These are phyloP conservation scores for Forficula auricularia DNA, from an alignment of 1,140 invertebrate genomes.

Conservation along the genomic window DNA sequence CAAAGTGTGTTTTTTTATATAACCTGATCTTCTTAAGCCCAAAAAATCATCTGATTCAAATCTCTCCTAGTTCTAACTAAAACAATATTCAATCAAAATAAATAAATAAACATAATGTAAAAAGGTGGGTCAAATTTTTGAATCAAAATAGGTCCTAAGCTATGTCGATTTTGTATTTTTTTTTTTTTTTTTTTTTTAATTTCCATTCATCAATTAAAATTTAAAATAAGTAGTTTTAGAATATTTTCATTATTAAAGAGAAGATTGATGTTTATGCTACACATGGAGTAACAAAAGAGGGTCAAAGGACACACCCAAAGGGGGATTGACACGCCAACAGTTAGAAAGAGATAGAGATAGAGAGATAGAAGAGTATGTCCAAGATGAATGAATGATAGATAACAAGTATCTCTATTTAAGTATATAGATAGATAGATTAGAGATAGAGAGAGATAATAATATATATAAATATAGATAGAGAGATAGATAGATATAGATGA, in stretches of 20 bases:
- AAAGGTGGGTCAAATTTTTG: no score
- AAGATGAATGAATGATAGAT: neutral
- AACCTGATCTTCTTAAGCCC: conserved; percentile 20
- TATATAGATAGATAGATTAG: neutral
- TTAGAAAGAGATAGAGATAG: conserved; percentile 6
- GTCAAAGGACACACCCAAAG: neutral
- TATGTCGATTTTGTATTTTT: neutral
- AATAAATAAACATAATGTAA: neutral
- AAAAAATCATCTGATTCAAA: conserved; percentile 17
- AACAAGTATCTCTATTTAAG: neutral
- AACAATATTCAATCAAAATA: conserved; percentile 6
- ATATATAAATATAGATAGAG: conserved; percentile 1
- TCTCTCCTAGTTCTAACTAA: conserved; percentile 8
- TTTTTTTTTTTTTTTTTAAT: neutral
- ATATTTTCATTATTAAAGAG: no score
- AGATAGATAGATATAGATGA: no score
- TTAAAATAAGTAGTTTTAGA: no score
- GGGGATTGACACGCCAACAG: conserved; percentile 6
- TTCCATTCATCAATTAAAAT: no score
- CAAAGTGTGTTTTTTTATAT: neutral
- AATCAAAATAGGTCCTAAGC: no score
- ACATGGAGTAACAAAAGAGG: no score
- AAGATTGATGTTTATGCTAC: no score
- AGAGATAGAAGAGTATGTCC: no score
- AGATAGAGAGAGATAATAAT: neutral